Base-by-base conservation (phyloP, 2,797 vertebrate genomes). In the Crocodylus rhombifer region DNA sequence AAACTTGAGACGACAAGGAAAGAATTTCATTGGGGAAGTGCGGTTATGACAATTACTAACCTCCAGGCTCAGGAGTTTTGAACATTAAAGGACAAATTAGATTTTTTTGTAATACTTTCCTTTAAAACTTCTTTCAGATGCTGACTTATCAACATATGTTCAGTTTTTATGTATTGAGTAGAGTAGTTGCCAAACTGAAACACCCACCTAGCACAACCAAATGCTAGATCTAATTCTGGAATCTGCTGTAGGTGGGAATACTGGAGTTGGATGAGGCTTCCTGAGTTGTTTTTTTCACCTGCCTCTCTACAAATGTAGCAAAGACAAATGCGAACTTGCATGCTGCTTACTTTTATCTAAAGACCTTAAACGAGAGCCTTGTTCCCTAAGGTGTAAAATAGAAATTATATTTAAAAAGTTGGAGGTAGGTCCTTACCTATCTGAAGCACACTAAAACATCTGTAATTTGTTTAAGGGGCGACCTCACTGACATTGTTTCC, bases 191-290 rank as follows among this genome's bases (percentile, higher is more conserved):
- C 61, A 63, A 95, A 91, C 82, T 73, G 90, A 20, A 82, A 74
- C 78, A 96, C 77, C 89, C 94, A 81, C 85, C 92, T 84, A 91
- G 74, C 82, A 90, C 81, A 86, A 87, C 91, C 91, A 95, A 95
- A 91, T 96, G 94, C 51, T 94, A 67, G 60, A 77, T 57, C 92
- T 95, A 94, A 95, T 96, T 94, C 80, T 85, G 71, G 77, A 5
- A 64, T 75, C 91, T 90, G 56, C 69, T 95, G 94, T 91, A 97
- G 95, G 94, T 96, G 94, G 94, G 58, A 95, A 73, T 67, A 73
- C 82, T 86, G 76, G 64, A 92, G 88, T 57, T 14, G 82, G 82
- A 92, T 88, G 84, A 90, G 80, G 23, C 51, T 51, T 14, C 23
- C 13, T 74, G 56, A 84, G 74, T 42, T 93, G 74, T 91, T 94